A percentile compares a stretch with the other conserved stretches of the same genome.
Evolutionary conservation across 2,888 invertebrate genomes (phyloP).

Genomic region (Drosophila quinaria): DNA sequence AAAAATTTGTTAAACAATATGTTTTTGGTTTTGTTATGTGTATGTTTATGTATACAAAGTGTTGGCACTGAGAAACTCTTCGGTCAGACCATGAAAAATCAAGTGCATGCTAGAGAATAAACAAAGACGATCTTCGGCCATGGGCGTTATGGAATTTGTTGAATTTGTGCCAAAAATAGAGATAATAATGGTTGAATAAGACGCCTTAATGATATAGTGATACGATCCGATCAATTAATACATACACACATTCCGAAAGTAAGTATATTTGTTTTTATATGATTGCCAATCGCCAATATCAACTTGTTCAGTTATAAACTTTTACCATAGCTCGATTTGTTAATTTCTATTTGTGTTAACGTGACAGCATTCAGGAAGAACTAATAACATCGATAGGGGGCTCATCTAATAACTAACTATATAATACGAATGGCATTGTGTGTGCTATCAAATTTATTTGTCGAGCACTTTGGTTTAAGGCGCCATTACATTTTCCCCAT

Average conservation of each 20-base stretch:
- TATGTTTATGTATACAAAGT: slow-evolving; percentile 22
- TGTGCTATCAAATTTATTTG: slow-evolving; percentile 40
- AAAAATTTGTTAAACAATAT: slow-evolving; percentile 45
- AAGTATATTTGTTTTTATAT: not conserved
- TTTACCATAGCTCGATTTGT: slow-evolving; percentile 14
- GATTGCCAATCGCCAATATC: slow-evolving; percentile 17
- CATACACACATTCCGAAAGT: not conserved
- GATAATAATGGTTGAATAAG: slow-evolving; percentile 25
- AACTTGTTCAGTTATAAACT: slow-evolving; percentile 19
- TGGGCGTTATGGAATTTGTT: slow-evolving; percentile 45
- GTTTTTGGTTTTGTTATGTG: slow-evolving; percentile 1
- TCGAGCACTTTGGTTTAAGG: slow-evolving; percentile 24
- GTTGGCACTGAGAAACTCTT: slow-evolving; percentile 48
- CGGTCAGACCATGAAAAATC: slow-evolving; percentile 49
- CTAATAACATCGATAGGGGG: slow-evolving; percentile 30
- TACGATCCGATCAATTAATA: slow-evolving; percentile 10
- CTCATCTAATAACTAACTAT: slow-evolving; percentile 25
- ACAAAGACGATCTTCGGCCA: slow-evolving; percentile 48
- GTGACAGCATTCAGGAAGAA: slow-evolving; percentile 38
- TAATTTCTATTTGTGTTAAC: slow-evolving; percentile 28
- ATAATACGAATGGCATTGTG: slow-evolving; percentile 32
- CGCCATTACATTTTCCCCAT: slow-evolving; percentile 18
- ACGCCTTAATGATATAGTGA: slow-evolving; percentile 23
- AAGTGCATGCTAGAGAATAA: slow-evolving; percentile 54
- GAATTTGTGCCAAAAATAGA: slow-evolving; percentile 41